A percentile compares a stretch with the other conserved stretches of the same genome.
Conservation (phyloP, 2,113 vertebrate genomes). For the Forbesichthys papilliferus region DNA sequence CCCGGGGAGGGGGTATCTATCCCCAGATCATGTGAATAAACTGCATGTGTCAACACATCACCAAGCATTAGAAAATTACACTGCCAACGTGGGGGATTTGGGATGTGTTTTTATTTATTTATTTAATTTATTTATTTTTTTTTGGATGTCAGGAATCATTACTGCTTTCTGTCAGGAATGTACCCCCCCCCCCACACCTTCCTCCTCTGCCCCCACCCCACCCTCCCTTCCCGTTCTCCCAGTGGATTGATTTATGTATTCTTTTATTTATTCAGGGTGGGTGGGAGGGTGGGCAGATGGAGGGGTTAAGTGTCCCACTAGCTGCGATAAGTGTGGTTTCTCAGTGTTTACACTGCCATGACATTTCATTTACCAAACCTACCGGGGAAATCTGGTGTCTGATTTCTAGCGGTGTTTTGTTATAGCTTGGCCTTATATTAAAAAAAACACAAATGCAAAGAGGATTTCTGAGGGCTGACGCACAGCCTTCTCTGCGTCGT, state of each 20-base stretch:
- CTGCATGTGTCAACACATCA: constrained; percentile 65
- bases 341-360: constrained; percentile 23
- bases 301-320: constrained; percentile 1
- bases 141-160: constrained; percentile 33
- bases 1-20: constrained; percentile 35
- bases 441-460: constrained; percentile 15
- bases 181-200: too few relatives aligned
- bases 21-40: constrained; percentile 59
- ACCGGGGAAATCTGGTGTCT: constrained; percentile 7
- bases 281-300: too few relatives aligned
- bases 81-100: constrained; percentile 56
- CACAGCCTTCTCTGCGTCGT: too few relatives aligned
- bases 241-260: too few relatives aligned
- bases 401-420: constrained; percentile 18
- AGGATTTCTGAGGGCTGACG: constrained; percentile 6
- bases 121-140: neutral
- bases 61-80: constrained; percentile 59
- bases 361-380: constrained; percentile 39
- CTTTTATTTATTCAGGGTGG: too few relatives aligned
- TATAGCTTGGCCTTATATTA: constrained; percentile 18
- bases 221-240: neutral
- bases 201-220: too few relatives aligned
- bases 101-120: constrained; percentile 19
- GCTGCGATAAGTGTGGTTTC: constrained; percentile 18
- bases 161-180: constrained; percentile 2